phyloP scores from a whole-genome alignment of 2,113 vertebrate genomes.

The Calonectris borealis region DNA sequence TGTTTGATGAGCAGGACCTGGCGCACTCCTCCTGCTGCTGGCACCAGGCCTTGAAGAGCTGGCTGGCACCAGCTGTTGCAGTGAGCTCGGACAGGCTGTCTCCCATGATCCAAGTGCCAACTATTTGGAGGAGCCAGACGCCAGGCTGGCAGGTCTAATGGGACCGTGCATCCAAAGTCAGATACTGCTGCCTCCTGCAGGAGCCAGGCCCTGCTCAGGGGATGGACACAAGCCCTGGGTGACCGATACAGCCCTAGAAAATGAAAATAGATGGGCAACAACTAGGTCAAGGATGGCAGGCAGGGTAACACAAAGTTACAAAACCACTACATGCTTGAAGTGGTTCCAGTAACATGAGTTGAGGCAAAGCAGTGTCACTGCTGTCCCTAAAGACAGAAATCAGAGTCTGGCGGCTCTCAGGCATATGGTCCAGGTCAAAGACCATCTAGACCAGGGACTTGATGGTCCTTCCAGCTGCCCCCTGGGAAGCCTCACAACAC shows the following conservation, averaged over 20 bases:
- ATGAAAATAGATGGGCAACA: background rate
- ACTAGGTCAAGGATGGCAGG: background rate
- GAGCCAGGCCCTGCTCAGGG: background rate
- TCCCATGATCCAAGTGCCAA: background rate
- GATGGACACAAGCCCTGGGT: background rate
- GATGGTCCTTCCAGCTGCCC: background rate
- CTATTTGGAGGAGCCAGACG: constrained; percentile 18
- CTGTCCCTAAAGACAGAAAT: background rate
- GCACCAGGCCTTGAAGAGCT: background rate
- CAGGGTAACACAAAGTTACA: background rate
- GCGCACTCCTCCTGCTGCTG: background rate
- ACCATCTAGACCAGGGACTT: background rate
- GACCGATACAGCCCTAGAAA: background rate
- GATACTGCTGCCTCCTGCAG: background rate
- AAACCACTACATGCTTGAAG: background rate
- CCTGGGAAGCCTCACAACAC: background rate
- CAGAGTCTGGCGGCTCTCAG: background rate
- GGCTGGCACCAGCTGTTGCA: constrained; percentile 53
- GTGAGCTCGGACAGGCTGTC: background rate
- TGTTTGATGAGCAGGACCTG: background rate
- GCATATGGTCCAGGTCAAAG: background rate
- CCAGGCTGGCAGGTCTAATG: background rate
- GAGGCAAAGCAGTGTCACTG: background rate
- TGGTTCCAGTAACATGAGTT: background rate
- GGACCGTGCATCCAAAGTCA: background rate